Base-by-base conservation (phyloP, 2,888 invertebrate species). In the Cybosia mesomella region DNA sequence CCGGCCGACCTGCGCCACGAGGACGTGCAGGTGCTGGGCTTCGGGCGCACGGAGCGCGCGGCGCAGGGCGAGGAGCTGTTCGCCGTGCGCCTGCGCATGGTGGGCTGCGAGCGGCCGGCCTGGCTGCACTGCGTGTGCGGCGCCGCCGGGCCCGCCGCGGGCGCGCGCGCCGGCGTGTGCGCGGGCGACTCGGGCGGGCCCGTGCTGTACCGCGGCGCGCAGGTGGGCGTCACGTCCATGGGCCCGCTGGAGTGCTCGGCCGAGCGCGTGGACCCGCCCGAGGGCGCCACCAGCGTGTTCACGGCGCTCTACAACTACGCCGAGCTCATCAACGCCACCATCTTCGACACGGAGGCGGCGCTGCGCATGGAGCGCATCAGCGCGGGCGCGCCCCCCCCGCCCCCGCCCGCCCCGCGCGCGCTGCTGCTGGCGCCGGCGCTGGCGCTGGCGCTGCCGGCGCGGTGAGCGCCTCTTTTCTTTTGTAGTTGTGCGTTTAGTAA, bases 161-260 rank as follows among this genome's bases (percentile, higher is more conserved):
- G 63, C 58, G 61, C 67, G 62, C 58, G 43, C 9, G 49, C 68
- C 66, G 92, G 91, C 71, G 93, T 93, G 68, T 93, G 94, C 87
- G 81, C 91, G 39, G 93, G 94, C 0, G 94, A 93, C 87, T 93
- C 92, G 34, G 94, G 93, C 65, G 94, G 93, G 64, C 92, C 93
- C 28, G 69, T 69, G 32, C 89, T 91, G 66, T 86, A 84, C 75
- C 75, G 76, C 59, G 89, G 89, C 68, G 76, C 71, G 57, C 80
- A 89, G 87, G 83, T 91, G 74, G 92, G 85, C 60, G 87, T 92
- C 57, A 91, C 92, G 59, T 92, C 92, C 58, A 88, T 92, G 92
- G 92, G 92, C 2, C 92, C 92, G 15, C 67, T 86, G 68, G 86
- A 88, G 77, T 92, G 92, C 83, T 83, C 83, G 49, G 49, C 62